These are phyloP conservation scores for Psammodynastes pulverulentus DNA, from an alignment of 2,113 vertebrate species.

Conservation along the genomic window DNA sequence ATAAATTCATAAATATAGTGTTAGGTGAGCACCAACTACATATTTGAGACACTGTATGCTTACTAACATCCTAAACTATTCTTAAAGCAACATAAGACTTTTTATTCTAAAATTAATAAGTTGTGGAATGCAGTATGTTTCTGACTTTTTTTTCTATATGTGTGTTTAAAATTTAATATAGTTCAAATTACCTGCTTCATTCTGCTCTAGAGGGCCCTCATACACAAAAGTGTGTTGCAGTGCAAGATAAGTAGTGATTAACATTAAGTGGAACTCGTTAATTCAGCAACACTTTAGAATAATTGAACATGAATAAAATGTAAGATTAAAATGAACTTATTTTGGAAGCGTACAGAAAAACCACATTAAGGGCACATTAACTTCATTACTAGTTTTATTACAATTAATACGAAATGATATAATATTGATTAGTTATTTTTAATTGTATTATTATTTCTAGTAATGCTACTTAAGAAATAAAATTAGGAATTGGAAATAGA, in stretches of 20 bases:
- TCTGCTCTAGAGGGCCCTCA: conserved; percentile 30
- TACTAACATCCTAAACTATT: background rate
- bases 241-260: conserved; percentile 65
- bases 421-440: conserved; percentile 66
- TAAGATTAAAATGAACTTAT: conserved; percentile 67
- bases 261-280: conserved; percentile 64
- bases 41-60: background rate
- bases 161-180: conserved; percentile 3
- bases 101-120: background rate
- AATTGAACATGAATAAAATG: conserved; percentile 70
- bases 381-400: conserved; percentile 68
- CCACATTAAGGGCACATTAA: conserved; percentile 63
- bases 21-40: background rate
- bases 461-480: conserved; percentile 41
- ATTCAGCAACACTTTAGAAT: conserved; percentile 68
- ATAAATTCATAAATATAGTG: background rate
- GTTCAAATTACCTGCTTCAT: background rate
- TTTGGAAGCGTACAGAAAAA: conserved; percentile 64
- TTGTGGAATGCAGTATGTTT: background rate
- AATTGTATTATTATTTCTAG: conserved; percentile 57
- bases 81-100: background rate
- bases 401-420: conserved; percentile 70
- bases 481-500: conserved; percentile 38
- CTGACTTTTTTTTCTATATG: background rate
- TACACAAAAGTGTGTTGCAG: conserved; percentile 37